Conservation (phyloP, 2,113 vertebrate species). For the Elephantulus edwardii region DNA sequence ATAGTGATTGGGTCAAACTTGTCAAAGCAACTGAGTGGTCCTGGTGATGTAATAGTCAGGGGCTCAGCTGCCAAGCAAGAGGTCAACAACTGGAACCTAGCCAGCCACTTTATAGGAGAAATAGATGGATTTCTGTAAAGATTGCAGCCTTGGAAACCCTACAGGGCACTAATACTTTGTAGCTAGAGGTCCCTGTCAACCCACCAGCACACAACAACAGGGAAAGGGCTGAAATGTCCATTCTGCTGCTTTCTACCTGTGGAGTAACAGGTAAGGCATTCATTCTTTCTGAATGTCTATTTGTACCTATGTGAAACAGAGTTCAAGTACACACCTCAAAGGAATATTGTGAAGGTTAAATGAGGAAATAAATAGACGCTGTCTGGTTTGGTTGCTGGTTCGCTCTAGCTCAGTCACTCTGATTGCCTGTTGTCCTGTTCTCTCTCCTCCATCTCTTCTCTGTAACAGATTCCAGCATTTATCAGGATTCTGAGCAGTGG, state of each 20-base stretch:
- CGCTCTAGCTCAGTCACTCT: neutral
- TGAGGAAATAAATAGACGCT: neutral
- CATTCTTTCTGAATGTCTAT: neutral
- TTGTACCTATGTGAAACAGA: conserved; percentile 15
- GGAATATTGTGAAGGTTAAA: neutral
- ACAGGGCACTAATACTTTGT: neutral
- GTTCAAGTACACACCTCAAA: neutral
- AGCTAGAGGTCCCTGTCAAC: neutral
- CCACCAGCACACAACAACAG: neutral
- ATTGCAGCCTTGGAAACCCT: neutral
- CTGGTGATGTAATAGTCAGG: neutral
- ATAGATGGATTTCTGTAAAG: neutral
- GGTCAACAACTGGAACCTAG: neutral
- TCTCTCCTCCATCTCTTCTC: neutral
- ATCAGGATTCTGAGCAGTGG: neutral
- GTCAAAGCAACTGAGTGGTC: neutral
- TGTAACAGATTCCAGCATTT: neutral
- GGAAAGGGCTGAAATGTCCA: neutral
- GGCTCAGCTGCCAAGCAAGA: neutral
- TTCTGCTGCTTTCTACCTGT: neutral
- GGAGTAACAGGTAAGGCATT: neutral
- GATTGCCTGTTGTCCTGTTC: neutral
- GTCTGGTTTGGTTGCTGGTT: neutral
- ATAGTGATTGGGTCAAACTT: neutral
- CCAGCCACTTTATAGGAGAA: neutral